phyloP scores from a whole-genome alignment of 2,113 vertebrate genomes.

The Parus major region DNA sequence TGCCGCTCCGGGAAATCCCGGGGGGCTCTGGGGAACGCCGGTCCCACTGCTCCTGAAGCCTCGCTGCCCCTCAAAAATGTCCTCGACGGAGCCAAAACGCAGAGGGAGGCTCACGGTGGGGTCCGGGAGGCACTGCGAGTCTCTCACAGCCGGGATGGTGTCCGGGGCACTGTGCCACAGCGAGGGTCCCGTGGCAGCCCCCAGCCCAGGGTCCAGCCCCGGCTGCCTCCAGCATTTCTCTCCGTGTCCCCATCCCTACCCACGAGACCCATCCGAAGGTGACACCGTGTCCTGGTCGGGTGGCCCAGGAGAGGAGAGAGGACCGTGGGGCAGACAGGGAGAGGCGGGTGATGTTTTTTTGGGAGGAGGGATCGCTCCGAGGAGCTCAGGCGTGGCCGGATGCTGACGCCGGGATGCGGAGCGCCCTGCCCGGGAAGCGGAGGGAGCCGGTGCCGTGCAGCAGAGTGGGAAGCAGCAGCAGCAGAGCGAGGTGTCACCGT shows the following conservation, averaged over 20 bases:
- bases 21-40: background rate
- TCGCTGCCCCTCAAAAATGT: background rate
- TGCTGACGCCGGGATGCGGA: background rate
- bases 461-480: background rate
- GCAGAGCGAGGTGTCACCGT: background rate
- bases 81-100: background rate
- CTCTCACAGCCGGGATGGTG: rapidly evolving
- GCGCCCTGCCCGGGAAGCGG: background rate
- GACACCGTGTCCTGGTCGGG: background rate
- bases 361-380: background rate
- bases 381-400: rapidly evolving
- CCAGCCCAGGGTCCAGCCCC: background rate
- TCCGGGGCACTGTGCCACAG: background rate
- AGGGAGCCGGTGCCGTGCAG: background rate
- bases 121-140: background rate
- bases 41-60: background rate
- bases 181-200: background rate
- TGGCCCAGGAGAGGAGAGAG: background rate
- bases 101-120: background rate
- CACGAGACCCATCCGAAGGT: background rate
- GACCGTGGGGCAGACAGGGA: background rate
- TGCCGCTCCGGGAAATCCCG: background rate
- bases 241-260: background rate
- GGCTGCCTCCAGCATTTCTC: rapidly evolving
- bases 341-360: constrained; percentile 16